Base-by-base conservation (phyloP, 35 echinoderm and acorn worm species). In the Patiria miniata region DNA sequence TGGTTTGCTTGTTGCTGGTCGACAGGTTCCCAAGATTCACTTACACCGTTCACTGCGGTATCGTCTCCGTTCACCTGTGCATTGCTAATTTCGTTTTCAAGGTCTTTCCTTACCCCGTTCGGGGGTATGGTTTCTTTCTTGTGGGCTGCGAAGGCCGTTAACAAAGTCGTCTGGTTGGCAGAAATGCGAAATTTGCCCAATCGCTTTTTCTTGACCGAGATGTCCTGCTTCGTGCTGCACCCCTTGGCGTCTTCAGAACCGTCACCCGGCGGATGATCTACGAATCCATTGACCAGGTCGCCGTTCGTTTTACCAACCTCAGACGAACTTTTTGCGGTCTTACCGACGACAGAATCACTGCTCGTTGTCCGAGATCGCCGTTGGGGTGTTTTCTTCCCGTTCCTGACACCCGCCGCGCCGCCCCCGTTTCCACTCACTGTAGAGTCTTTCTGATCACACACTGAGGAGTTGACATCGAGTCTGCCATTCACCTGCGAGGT, bases 111-210 rank as follows among this genome's bases (percentile, higher is more conserved):
- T 8, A 84, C 1, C 18, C 56, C 82, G 38, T 84, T 84, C 21
- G 37, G 51, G 21, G 82, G 82, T 33, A 37, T 32, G 0, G 61
- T 84, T 39, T 87, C 89, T 56, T 91, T 95, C 89, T 87, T 95
- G 29, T 78, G 42, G 34, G 90, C 51, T 36, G 61, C 69, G 39
- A 91, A 91, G 47, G 84, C 89, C 61, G 55, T 77, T 15, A 86
- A 37, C 51, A 90, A 84, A 40, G 89, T 90, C 19, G 83, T 68
- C 77, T 97, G 94, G 34, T 85, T 89, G 54, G 83, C 29, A 29
- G 86, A 32, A 14, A 96, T 36, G 28, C 84, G 77, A 7, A 81
- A 65, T 34, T 89, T 90, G 18, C 94, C 94, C 53, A 97, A 87
- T 22, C 90, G 58, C 68, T 93, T 93, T 69, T 93, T 93, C 92